Evolutionary conservation across 2,113 vertebrate genomes (phyloP).

Genomic region (Etia nguti): DNA sequence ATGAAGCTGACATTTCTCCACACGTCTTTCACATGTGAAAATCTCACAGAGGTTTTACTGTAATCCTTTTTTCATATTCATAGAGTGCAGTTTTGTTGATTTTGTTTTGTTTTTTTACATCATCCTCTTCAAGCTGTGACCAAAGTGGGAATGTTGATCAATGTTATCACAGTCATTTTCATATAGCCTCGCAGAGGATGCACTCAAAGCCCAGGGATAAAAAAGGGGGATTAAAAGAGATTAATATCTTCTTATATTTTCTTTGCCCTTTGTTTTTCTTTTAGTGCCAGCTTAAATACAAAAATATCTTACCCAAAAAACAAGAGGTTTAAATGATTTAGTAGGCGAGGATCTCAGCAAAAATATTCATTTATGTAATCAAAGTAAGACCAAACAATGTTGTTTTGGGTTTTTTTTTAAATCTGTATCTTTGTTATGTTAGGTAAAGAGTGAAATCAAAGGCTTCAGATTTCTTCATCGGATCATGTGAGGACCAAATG

Average conservation of each 20-base stretch:
- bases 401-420: neutral
- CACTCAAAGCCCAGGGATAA: neutral
- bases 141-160: neutral
- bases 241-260: neutral
- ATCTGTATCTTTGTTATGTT: neutral
- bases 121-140: neutral
- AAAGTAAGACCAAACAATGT: neutral
- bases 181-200: neutral
- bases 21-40: neutral
- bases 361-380: neutral
- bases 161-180: neutral
- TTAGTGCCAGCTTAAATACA: neutral
- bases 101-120: neutral
- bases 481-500: neutral
- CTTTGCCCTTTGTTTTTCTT: neutral
- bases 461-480: neutral
- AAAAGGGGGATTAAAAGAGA: neutral
- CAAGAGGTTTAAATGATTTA: neutral
- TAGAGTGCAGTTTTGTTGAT: neutral
- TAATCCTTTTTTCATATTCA: neutral
- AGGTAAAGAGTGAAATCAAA: neutral
- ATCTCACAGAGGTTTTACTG: neutral
- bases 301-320: neutral
- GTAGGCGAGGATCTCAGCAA: neutral
- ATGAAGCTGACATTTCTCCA: neutral